Conservation (phyloP, 2,888 invertebrate species). For the Cybosia mesomella region DNA sequence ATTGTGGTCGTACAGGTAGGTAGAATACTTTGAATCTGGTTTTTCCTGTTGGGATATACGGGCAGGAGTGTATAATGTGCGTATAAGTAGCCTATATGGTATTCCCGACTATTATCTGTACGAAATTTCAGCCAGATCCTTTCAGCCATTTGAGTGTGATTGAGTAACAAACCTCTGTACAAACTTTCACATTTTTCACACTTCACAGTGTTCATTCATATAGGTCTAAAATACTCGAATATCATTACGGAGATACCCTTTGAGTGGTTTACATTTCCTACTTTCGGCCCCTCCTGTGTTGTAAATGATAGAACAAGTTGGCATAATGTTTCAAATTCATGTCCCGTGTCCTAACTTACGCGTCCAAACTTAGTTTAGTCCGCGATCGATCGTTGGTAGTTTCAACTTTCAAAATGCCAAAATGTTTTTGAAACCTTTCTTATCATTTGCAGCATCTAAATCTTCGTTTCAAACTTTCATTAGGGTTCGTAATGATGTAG, state of each 20-base stretch:
- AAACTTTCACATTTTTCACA: too few species aligned
- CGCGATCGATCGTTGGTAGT: constrained; percentile 53
- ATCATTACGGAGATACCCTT: not conserved
- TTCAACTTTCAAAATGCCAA: constrained; percentile 22
- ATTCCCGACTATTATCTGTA: too few species aligned
- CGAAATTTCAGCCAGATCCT: too few species aligned
- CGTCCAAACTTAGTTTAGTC: constrained; percentile 56
- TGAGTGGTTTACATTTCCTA: constrained; percentile 4
- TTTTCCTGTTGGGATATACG: too few species aligned
- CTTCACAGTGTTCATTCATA: not conserved
- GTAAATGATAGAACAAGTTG: constrained; percentile 39
- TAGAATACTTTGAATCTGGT: too few species aligned
- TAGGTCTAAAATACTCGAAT: not conserved
- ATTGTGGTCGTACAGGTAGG: too few species aligned
- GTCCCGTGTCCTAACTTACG: constrained; percentile 42
- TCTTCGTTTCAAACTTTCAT: constrained; percentile 46
- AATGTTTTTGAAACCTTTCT: constrained; percentile 34
- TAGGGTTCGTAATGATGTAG: constrained; percentile 54
- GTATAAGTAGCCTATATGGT: too few species aligned
- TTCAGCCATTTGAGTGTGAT: too few species aligned
- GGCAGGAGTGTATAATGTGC: too few species aligned
- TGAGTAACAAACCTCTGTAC: too few species aligned
- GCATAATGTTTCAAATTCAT: constrained; percentile 50
- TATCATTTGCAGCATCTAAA: constrained; percentile 49
- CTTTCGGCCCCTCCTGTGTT: constrained; percentile 1